Percentiles rank a stretch among this genome's conserved stretches.
phyloP scores from a whole-genome alignment of 2,797 vertebrate genomes.

The Acrossocheilus wenchowensis region DNA sequence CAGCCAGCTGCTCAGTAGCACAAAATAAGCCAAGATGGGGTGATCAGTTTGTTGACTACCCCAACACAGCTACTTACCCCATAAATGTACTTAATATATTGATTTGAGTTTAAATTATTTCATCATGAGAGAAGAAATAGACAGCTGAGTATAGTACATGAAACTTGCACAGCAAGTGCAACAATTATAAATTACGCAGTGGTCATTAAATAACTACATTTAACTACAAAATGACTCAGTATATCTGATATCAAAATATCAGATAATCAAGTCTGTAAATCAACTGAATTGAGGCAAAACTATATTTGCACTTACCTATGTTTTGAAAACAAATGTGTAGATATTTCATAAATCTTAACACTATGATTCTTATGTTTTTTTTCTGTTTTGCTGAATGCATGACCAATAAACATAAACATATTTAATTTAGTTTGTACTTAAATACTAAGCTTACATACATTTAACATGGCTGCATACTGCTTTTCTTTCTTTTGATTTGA shows the following conservation, averaged over 20 bases:
- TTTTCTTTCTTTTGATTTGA: neutral
- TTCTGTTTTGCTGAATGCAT: neutral
- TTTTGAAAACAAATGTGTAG: neutral
- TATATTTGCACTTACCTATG: neutral
- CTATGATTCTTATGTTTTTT: neutral
- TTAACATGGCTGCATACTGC: neutral
- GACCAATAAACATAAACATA: neutral
- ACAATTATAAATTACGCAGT: neutral
- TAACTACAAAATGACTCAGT: neutral
- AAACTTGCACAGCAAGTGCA: neutral
- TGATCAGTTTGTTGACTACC: neutral
- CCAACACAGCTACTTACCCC: neutral
- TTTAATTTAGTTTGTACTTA: neutral
- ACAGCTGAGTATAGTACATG: neutral
- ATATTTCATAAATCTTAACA: neutral
- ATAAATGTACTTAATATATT: neutral
- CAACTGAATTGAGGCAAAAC: slow-evolving; percentile 1
- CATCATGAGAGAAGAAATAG: neutral
- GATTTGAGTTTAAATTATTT: neutral
- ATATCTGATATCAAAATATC: neutral
- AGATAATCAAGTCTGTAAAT: neutral
- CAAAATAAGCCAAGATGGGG: neutral
- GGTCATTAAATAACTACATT: neutral
- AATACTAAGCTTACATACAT: neutral
- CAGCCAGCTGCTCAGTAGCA: neutral